Evolutionary conservation across 2,888 invertebrate species (phyloP), one percentile per base, ranked within the genome.

Genomic region (Drosophila picticornis): DNA sequence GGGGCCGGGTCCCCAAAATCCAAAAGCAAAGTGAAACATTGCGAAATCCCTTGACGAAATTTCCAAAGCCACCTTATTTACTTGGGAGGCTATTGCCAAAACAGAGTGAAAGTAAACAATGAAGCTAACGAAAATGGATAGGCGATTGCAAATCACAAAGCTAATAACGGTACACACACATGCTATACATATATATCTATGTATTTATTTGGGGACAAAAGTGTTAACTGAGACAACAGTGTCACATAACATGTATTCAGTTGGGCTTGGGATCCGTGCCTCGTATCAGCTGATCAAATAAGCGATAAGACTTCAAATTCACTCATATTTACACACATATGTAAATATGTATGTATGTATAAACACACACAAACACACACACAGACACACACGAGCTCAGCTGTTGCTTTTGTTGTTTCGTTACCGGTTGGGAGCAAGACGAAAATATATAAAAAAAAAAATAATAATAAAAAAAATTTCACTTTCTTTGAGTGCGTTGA

Each of bases 161-260:
- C 84, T 81, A 80, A 86, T 87, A 85, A 88, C 90, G 87, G 91
- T 91, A 84, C 90, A 90, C 88, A 61, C 36, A 56, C 27, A 67
- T 27, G 27, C 46, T 16, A 40, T n/a, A 11, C 5, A 36, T 36
- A 36, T 6, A 6, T 22, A 22, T 13, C 1, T 19, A 25, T 25
- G 11, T 56, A 56, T 36, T 27, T 38, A 16, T n/a, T 56, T 27
- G 13, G 36, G 27, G 55, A 48, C 56, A 46, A 27, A 34, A 19
- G 55, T 69, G 69, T 59, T 43, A 69, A 56, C 29, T 60, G 31
- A 16, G 29, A 7, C 25, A 38, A 13, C 16, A 43, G 48, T 19
- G 38, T 68, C 75, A 75, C 74, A 74, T 75, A 68, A 75, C 63
- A 60, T 59, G 40, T 34, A 34, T 57, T 34, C 25, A 63, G 19